phyloP scores from a whole-genome alignment of 2,888 invertebrate genomes.

The Mantis religiosa region DNA sequence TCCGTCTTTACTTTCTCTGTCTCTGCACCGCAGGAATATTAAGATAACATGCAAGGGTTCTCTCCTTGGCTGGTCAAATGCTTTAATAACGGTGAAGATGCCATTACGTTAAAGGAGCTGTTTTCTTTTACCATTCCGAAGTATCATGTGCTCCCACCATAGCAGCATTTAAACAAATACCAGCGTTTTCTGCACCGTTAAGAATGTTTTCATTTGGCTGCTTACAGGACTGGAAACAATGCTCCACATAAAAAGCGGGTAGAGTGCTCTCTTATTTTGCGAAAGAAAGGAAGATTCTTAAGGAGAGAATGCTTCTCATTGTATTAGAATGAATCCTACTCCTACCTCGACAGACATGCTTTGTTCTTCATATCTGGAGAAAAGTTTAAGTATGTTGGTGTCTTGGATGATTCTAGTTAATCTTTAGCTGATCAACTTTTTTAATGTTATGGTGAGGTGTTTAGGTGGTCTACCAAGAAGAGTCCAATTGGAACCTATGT shows the following conservation, averaged over 20 bases:
- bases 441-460: too few relatives aligned
- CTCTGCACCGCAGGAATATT: neutral
- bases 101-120: neutral
- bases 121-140: neutral
- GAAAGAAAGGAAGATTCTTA: neutral
- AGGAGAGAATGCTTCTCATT: neutral
- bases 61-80: neutral
- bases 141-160: neutral
- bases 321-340: neutral
- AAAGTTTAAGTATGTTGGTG: neutral
- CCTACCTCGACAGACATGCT: neutral
- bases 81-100: neutral
- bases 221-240: neutral
- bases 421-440: too few relatives aligned
- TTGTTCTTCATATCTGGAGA: neutral
- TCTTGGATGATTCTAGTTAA: neutral
- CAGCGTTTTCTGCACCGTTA: neutral
- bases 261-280: neutral
- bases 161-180: neutral
- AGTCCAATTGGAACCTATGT: too few relatives aligned
- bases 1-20: neutral
- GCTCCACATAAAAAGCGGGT: neutral
- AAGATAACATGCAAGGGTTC: constrained; percentile 6
- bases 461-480: too few relatives aligned
- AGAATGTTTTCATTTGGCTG: neutral